These are phyloP conservation scores for Solea senegalensis DNA, from an alignment of 2,113 vertebrate genomes.

Conservation along the genomic window DNA sequence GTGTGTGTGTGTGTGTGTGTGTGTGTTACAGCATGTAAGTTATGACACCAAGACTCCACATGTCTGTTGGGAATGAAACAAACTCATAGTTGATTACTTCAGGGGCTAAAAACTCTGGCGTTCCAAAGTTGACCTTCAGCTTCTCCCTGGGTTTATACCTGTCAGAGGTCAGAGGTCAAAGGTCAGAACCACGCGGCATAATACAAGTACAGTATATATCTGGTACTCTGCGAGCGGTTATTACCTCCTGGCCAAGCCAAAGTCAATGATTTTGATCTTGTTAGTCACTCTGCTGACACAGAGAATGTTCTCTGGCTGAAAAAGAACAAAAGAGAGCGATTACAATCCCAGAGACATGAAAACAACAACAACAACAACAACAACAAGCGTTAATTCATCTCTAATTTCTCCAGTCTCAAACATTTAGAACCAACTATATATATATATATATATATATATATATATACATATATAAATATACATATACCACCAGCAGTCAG, in stretches of 20 bases:
- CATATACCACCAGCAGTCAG: too few relatives aligned
- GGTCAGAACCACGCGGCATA: background rate
- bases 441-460: too few relatives aligned
- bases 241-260: slow-evolving; percentile 81
- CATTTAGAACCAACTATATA: too few relatives aligned
- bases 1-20: slow-evolving; percentile 62
- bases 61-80: slow-evolving; percentile 97
- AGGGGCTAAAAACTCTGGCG: slow-evolving; percentile 97
- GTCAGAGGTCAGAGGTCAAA: background rate
- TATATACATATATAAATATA: too few relatives aligned
- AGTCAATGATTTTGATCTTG: slow-evolving; percentile 85
- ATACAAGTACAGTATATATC: too few relatives aligned
- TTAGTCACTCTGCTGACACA: slow-evolving; percentile 82
- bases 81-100: slow-evolving; percentile 96
- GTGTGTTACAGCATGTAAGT: slow-evolving; percentile 94
- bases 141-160: slow-evolving; percentile 97
- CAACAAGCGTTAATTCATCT: too few relatives aligned
- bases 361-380: background rate
- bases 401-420: too few relatives aligned
- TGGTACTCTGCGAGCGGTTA: too few relatives aligned
- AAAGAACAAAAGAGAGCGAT: slow-evolving; percentile 5
- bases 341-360: background rate
- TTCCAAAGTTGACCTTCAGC: slow-evolving; percentile 94
- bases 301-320: slow-evolving; percentile 84
- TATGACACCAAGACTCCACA: slow-evolving; percentile 98